phyloP scores from a whole-genome alignment of 1,140 invertebrate species.

The Leucophenga varia region DNA sequence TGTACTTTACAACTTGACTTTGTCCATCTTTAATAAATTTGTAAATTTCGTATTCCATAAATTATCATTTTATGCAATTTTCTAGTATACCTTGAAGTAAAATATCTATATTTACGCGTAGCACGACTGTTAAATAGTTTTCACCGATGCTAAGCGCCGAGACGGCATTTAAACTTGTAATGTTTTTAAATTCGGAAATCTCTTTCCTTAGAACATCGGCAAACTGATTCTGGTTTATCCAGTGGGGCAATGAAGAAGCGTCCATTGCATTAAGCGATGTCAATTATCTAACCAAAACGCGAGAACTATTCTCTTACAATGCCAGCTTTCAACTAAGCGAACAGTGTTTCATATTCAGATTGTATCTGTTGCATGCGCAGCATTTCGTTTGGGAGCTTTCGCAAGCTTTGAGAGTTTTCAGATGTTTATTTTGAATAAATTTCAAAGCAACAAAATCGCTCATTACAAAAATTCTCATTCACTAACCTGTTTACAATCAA shows the following conservation, averaged over 20 bases:
- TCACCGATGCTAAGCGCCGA: constrained; percentile 34
- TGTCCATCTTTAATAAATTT: constrained; percentile 23
- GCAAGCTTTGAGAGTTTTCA: background rate
- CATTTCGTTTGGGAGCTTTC: background rate
- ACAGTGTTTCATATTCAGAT: too few species aligned
- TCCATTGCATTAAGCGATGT: background rate
- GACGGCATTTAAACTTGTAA: constrained; percentile 21
- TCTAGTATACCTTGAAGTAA: constrained; percentile 29
- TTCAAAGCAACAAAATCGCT: too few species aligned
- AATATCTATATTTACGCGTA: constrained; percentile 30
- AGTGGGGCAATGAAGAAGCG: constrained; percentile 30
- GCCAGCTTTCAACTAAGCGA: too few species aligned
- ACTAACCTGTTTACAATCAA: too few species aligned
- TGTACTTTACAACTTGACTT: constrained; percentile 24
- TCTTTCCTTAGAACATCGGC: constrained; percentile 48
- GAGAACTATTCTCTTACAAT: too few species aligned
- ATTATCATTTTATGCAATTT: background rate
- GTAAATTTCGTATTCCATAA: background rate
- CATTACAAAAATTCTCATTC: too few species aligned
- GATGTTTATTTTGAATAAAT: too few species aligned
- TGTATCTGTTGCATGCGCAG: too few species aligned
- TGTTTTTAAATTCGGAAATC: constrained; percentile 37
- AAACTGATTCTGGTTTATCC: constrained; percentile 56
- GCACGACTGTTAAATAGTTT: constrained; percentile 41
- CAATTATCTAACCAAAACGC: too few species aligned